phyloP scores from a whole-genome alignment of 2,888 invertebrate genomes.

The Steinernema carpocapsae region DNA sequence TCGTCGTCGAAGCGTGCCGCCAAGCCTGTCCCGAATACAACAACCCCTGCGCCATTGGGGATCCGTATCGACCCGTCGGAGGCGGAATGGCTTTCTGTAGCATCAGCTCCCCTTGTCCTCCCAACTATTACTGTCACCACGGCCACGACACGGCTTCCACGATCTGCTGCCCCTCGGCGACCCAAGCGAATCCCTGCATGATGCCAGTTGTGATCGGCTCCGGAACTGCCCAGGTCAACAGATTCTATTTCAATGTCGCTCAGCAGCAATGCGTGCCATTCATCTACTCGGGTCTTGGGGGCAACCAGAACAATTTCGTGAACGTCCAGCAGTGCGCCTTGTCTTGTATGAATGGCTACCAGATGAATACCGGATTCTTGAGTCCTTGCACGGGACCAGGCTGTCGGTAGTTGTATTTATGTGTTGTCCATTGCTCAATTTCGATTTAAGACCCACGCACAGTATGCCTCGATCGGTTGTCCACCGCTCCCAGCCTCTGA shows the following conservation, averaged over 20 bases:
- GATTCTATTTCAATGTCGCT: conserved; percentile 41
- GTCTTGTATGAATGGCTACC: conserved; percentile 12
- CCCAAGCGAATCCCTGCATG: conserved; percentile 45
- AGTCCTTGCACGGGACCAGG: not conserved
- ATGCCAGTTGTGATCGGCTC: conserved; percentile 41
- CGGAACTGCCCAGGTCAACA: conserved; percentile 35
- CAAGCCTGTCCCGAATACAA: conserved; percentile 19
- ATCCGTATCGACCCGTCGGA: not conserved
- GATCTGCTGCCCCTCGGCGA: conserved; percentile 6
- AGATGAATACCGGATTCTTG: not conserved
- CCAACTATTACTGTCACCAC: conserved; percentile 63
- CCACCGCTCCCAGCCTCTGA: not conserved
- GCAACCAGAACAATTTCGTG: conserved; percentile 49
- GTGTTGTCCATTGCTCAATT: not conserved
- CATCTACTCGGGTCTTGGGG: conserved; percentile 38
- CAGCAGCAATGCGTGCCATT: conserved; percentile 43
- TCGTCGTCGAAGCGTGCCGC: conserved; percentile 14
- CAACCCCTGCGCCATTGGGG: conserved; percentile 9
- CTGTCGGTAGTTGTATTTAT: not conserved
- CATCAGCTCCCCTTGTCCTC: conserved; percentile 48
- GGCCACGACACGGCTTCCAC: conserved; percentile 42
- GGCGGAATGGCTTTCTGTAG: conserved; percentile 10
- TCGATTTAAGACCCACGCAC: not conserved
- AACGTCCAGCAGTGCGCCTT: conserved; percentile 39
- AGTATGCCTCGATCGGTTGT: not conserved